Percentiles rank a stretch among this genome's conserved stretches.
Evolutionary conservation across 2,888 invertebrate genomes (phyloP).

Genomic region (Cerceris ruficornis): DNA sequence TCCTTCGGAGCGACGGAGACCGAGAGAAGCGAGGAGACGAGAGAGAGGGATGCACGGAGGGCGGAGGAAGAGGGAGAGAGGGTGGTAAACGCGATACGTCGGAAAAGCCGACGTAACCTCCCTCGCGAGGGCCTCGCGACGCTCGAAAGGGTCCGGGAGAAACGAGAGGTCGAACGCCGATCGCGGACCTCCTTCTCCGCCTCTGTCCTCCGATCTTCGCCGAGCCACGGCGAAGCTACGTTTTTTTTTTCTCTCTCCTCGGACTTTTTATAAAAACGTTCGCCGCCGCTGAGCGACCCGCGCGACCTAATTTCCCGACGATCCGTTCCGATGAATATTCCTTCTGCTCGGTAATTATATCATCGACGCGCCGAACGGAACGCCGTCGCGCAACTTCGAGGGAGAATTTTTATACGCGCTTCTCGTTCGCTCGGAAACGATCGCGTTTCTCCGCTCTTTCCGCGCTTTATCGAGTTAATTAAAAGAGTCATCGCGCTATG

Average conservation of each 20-base stretch:
- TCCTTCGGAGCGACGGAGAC: slow-evolving; percentile 2
- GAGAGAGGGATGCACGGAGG: slow-evolving; percentile 1
- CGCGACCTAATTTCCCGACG: slow-evolving; percentile 6
- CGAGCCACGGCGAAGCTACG: not conserved
- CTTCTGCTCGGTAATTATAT: not conserved
- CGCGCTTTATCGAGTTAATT: not conserved
- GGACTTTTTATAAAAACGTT: not conserved
- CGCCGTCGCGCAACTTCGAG: no score
- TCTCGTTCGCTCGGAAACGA: no score
- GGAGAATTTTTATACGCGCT: no score
- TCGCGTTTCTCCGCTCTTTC: not conserved
- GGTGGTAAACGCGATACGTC: slow-evolving; percentile 26
- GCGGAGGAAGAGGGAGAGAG: slow-evolving; percentile 3
- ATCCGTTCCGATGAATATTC: not conserved
- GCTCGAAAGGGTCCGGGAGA: not conserved
- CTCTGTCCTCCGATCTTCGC: not conserved
- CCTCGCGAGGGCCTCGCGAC: not conserved
- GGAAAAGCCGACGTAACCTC: slow-evolving; percentile 7
- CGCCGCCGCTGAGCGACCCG: not conserved
- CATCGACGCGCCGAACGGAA: no score
- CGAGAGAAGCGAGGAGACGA: not conserved
- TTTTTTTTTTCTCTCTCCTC: not conserved
- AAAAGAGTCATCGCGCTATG: not conserved
- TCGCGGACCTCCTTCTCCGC: not conserved
- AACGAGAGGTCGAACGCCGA: not conserved